Conservation (phyloP, 2,113 vertebrate genomes). For the Centropus bengalensis region DNA sequence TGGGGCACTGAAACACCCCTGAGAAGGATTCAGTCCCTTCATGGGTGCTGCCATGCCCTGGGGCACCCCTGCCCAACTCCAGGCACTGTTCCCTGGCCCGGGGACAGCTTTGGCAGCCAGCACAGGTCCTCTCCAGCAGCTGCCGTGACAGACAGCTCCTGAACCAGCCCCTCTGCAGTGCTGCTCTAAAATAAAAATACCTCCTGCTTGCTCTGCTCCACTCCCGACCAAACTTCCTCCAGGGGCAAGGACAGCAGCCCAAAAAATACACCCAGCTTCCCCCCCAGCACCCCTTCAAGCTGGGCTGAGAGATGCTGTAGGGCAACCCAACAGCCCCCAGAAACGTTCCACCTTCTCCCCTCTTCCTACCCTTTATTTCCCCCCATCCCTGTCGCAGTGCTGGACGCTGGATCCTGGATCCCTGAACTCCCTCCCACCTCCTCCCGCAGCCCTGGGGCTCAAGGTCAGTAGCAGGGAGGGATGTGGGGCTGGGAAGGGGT, state of each 20-base stretch:
- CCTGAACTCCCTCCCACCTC: not conserved
- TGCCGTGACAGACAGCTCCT: conserved; percentile 67
- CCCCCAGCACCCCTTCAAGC: not conserved
- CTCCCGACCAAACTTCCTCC: conserved; percentile 60
- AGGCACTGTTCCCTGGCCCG: not conserved
- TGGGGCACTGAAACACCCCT: rapidly evolving
- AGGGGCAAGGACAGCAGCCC: not conserved
- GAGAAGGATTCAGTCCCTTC: not conserved
- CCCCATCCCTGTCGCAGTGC: not conserved
- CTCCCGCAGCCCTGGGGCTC: conserved; percentile 43
- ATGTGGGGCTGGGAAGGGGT: not conserved
- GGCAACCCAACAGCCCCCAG: not conserved
- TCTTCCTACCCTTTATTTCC: too few relatives aligned
- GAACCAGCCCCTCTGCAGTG: conserved; percentile 64
- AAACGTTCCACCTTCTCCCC: not conserved
- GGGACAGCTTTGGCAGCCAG: conserved; percentile 21
- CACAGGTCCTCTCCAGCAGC: conserved; percentile 26
- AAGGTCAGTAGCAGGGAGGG: conserved; percentile 85
- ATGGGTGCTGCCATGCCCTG: rapidly evolving
- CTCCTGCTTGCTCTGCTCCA: conserved; percentile 37
- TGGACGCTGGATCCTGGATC: not conserved
- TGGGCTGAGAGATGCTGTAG: not conserved
- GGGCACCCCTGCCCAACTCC: not conserved
- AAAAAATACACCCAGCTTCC: not conserved
- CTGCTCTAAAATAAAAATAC: conserved; percentile 71